phyloP scores from a whole-genome alignment of 2,888 invertebrate genomes.

The Acrobasis consociella region DNA sequence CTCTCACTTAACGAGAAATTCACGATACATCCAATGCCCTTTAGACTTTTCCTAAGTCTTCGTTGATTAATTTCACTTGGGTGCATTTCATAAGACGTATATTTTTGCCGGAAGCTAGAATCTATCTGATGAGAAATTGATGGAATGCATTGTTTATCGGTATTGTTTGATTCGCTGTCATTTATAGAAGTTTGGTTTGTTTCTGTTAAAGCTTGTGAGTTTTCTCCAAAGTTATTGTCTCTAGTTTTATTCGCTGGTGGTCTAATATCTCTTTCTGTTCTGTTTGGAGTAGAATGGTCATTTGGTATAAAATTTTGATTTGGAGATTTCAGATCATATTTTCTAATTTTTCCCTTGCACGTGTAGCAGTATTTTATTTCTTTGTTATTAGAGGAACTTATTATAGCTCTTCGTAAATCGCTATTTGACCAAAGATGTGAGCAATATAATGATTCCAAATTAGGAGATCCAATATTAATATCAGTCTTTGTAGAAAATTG shows the following conservation, averaged over 20 bases:
- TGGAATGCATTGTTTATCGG: slow-evolving; percentile 61
- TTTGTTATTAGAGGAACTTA: slow-evolving; percentile 58
- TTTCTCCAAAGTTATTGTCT: slow-evolving; percentile 44
- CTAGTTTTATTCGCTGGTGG: slow-evolving; percentile 35
- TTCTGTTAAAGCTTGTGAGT: slow-evolving; percentile 40
- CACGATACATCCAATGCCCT: slow-evolving; percentile 74
- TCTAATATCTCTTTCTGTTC: slow-evolving; percentile 35
- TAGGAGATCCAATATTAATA: slow-evolving; percentile 51
- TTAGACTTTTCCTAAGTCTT: slow-evolving; percentile 73
- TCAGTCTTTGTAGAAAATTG: slow-evolving; percentile 46
- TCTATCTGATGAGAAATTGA: slow-evolving; percentile 74
- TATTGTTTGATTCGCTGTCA: slow-evolving; percentile 39
- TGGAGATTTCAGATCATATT: slow-evolving; percentile 65
- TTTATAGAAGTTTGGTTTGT: slow-evolving; percentile 40
- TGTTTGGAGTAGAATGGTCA: slow-evolving; percentile 70
- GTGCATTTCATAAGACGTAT: slow-evolving; percentile 61
- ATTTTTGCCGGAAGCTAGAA: slow-evolving; percentile 67
- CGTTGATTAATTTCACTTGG: slow-evolving; percentile 52
- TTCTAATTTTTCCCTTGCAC: slow-evolving; percentile 74
- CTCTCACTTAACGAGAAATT: slow-evolving; percentile 72
- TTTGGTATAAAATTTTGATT: slow-evolving; percentile 59
- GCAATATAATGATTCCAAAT: slow-evolving; percentile 68
- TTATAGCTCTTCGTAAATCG: slow-evolving; percentile 57
- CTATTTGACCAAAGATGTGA: slow-evolving; percentile 72
- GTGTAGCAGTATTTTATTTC: slow-evolving; percentile 67